Evolutionary conservation across 2,113 vertebrate genomes (phyloP).

Genomic region (Candoia aspera): DNA sequence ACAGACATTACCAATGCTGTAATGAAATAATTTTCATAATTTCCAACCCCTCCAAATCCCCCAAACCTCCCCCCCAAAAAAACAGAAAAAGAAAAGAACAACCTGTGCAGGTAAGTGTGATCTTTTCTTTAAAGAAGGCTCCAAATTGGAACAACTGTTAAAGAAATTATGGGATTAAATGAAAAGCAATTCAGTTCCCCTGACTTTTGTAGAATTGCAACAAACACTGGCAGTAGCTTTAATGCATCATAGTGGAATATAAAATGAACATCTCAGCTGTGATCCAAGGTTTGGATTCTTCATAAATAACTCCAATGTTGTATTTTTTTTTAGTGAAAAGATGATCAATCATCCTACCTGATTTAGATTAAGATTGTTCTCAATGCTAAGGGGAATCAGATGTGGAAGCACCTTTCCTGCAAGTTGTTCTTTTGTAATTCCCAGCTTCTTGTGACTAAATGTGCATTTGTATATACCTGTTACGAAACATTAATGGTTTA

Average conservation of each 20-base stretch:
- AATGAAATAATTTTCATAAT: not conserved
- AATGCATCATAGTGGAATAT: not conserved
- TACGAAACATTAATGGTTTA: constrained; percentile 38
- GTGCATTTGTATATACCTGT: constrained; percentile 99
- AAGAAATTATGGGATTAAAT: not conserved
- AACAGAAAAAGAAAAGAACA: not conserved
- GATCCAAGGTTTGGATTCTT: not conserved
- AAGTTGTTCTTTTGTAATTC: constrained; percentile 97
- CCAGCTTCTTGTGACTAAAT: constrained; percentile 96
- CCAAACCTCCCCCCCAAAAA: not conserved
- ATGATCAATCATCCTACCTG: constrained; percentile 79
- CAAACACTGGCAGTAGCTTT: not conserved
- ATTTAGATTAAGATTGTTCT: constrained; percentile 97
- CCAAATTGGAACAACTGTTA: not conserved
- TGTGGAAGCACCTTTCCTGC: constrained; percentile 92
- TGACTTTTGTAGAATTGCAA: not conserved
- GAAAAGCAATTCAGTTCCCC: not conserved
- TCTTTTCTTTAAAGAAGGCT: not conserved
- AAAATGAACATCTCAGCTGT: not conserved
- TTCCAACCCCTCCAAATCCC: too few relatives aligned
- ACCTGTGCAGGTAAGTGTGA: not conserved
- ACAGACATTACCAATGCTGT: not conserved
- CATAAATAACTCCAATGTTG: not conserved
- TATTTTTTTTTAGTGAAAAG: not conserved
- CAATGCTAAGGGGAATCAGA: constrained; percentile 95